Evolutionary conservation across 1,140 invertebrate species (phyloP), one percentile per base, ranked within the genome.

Genomic region (Hestina assimilis): DNA sequence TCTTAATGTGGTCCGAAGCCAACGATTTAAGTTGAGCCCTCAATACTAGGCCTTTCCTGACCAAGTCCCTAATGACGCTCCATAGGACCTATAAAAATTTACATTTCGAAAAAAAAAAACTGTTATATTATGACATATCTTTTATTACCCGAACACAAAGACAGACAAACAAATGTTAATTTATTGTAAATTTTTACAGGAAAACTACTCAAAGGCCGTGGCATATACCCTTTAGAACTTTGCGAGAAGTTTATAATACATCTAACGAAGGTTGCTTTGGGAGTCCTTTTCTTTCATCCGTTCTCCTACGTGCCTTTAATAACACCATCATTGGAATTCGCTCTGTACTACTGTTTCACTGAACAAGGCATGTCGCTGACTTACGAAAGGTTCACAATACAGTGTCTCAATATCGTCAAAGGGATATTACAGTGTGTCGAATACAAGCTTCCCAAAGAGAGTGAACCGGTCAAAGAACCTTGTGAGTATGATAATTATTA

Each of bases 351-450:
- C 87, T 94, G 95, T 63, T 98, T 99, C 78, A 96, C 95, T 14
- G 92, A 94, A 35, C 89, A 90, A 47, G 95, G 94, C 26, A 92
- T 95, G 85, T 87, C 90, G 64, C 90, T 93, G 21, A 82, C 94
- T 17, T 97, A 96, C 89, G 95, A 97, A 77, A 90, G 93, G 74
- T 96, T 98, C 79, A 93, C 93, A 29, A 96, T 98, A 60, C 95
- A 97, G 58, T 96, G 94, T 66, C 91, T 98, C 52, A 98, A 97
- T 88, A 89, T 98, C 50, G 92, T 98, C 20, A 98, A 97, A 83
- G 92, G 90, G 0, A 94, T 98, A 57, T 89, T 98, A 60, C 81
- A 94, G 45, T 95, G 94, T 83, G 87, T 91, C 5, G 92, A 94
- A 73, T 97, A 95, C 76, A 94, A 92, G 70, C 82, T 90, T 40